These are phyloP conservation scores for Athripsodes cinereus DNA, from an alignment of 2,888 invertebrate genomes.

Conservation along the genomic window DNA sequence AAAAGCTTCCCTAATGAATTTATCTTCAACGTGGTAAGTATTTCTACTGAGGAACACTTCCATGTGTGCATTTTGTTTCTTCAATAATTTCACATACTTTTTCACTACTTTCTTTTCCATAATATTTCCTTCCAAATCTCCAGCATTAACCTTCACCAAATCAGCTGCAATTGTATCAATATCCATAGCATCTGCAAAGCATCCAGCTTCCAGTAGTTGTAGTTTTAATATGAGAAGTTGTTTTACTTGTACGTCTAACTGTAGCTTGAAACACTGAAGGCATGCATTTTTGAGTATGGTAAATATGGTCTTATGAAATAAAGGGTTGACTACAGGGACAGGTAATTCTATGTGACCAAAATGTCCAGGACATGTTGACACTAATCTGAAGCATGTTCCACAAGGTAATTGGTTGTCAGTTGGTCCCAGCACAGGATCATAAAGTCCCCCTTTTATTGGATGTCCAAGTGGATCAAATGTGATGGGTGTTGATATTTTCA, in stretches of 20 bases:
- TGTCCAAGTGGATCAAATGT: conserved; percentile 81
- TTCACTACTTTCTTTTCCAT: conserved; percentile 43
- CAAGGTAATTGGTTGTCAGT: conserved; percentile 66
- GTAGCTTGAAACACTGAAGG: conserved; percentile 61
- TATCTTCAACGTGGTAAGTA: conserved; percentile 44
- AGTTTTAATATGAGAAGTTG: conserved; percentile 61
- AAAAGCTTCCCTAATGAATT: conserved; percentile 42
- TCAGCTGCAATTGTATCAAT: conserved; percentile 46
- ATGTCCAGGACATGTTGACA: conserved; percentile 79
- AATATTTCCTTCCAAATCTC: conserved; percentile 39
- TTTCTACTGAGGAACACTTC: conserved; percentile 44
- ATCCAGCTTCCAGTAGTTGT: conserved; percentile 66
- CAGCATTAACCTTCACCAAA: conserved; percentile 32
- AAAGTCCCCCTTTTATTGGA: conserved; percentile 79
- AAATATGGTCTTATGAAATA: conserved; percentile 72
- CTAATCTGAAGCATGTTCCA: conserved; percentile 66
- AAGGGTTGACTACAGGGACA: conserved; percentile 82
- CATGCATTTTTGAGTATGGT: conserved; percentile 65
- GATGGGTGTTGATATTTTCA: conserved; percentile 69
- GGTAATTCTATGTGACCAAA: conserved; percentile 91
- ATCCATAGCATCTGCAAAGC: conserved; percentile 65
- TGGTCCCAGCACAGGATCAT: conserved; percentile 78
- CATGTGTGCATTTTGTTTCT: conserved; percentile 32
- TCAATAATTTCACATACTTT: conserved; percentile 39
- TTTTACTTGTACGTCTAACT: conserved; percentile 50